Base-by-base conservation (phyloP, 2,888 invertebrate species). In the Ormyrus pomaceus region DNA sequence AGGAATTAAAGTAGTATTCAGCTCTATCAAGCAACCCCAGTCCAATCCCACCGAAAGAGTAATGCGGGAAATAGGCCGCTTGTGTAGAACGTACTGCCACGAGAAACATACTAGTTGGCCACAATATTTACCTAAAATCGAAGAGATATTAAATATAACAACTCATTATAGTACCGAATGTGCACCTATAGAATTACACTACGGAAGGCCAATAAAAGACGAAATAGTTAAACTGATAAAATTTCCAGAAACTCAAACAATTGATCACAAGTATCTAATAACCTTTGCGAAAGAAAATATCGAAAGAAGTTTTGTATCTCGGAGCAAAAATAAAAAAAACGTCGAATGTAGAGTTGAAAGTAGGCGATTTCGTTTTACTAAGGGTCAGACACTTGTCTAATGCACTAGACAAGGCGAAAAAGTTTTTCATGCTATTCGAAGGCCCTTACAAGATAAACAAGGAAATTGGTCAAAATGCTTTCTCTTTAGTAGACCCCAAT, bases 381-480 rank as follows among this genome's bases (percentile, higher is more conserved):
- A 5, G 61, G 3, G 61, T 61, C 34, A 13, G 61, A 13, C 66
- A 77, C 9, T 66, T 77, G 34, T 83, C 81, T 0, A 81, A 79
- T 48, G 77, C 79, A 10, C 45, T 61, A 4, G 75, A 82, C n/a
- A 74, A 61, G 46, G 71, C 81, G 5, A 73, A 75, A n/a, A 83
- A 82, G 51, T 78, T 83, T 66, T 83, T 83, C 62, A 71, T 80
- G n/a, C 53, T 83, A 10, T 83, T 75, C 69, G 55, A 83, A 13
- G 81, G 82, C 46, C 83, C 82, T 8, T 82, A 82, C 65, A 45
- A 46, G 9, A 82, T 83, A 34, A 3, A 46, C 3, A 64, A 48
- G 13, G 11, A 4, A 9, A n/a, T 48, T 46, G 64, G 64, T 11
- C 46, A 9, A 48, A 61, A 61, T 61, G 61, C 61, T 6, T 61